Evolutionary conservation across 2,888 invertebrate genomes (phyloP).

Genomic region (Eurytoma californica): DNA sequence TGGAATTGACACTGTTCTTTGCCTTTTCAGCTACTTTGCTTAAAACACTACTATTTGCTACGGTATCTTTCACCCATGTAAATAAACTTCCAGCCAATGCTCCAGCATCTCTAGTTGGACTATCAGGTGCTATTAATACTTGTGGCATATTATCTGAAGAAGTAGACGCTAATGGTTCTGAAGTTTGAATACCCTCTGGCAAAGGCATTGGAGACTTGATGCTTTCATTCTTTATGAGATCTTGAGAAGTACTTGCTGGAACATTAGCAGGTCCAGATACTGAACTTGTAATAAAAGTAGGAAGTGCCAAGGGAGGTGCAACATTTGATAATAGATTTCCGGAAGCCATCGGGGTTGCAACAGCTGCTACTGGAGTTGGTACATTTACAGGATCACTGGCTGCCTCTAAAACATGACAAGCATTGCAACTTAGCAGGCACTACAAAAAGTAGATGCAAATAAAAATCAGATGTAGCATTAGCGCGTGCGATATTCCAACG

Average conservation of each 20-base stretch:
- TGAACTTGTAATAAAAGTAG: slow-evolving; percentile 80
- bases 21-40: slow-evolving; percentile 85
- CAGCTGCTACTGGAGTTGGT: slow-evolving; percentile 21
- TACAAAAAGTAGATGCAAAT: not conserved
- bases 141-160: slow-evolving; percentile 47
- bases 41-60: slow-evolving; percentile 80
- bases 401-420: slow-evolving; percentile 68
- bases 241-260: slow-evolving; percentile 41
- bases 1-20: slow-evolving; percentile 87
- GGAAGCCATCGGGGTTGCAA: slow-evolving; percentile 67
- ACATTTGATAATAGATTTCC: slow-evolving; percentile 82
- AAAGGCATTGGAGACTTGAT: slow-evolving; percentile 4
- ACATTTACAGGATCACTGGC: not conserved
- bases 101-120: slow-evolving; percentile 57
- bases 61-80: slow-evolving; percentile 84
- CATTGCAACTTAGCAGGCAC: slow-evolving; percentile 5
- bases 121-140: slow-evolving; percentile 41
- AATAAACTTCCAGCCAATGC: slow-evolving; percentile 78
- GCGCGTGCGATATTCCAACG: not conserved
- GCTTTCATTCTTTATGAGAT: slow-evolving; percentile 41
- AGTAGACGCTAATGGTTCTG: slow-evolving; percentile 43
- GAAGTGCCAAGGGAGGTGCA: slow-evolving; percentile 82
- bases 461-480: not conserved
- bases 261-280: slow-evolving; percentile 50
- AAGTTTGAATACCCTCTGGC: slow-evolving; percentile 42